Evolutionary conservation across 2,113 vertebrate genomes (phyloP).

Genomic region (Corvus cornix): DNA sequence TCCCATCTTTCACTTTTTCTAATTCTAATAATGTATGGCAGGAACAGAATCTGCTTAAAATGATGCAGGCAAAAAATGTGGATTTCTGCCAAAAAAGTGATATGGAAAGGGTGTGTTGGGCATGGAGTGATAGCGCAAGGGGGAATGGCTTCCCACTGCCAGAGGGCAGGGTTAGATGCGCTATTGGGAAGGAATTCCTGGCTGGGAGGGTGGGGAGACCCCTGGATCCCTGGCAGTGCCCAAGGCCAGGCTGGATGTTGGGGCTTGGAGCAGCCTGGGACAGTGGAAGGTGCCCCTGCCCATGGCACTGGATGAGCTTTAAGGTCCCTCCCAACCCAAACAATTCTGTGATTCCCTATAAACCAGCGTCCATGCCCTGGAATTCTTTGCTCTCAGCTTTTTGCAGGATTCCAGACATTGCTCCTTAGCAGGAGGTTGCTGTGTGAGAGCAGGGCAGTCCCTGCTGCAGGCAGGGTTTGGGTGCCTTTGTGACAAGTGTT

Average conservation of each 20-base stretch:
- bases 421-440: background rate
- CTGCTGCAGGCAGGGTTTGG: no score
- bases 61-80: rapidly evolving
- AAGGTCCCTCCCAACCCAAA: background rate
- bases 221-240: background rate
- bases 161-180: background rate
- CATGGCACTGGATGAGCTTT: background rate
- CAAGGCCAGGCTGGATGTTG: background rate
- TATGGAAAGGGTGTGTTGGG: rapidly evolving
- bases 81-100: background rate
- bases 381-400: background rate
- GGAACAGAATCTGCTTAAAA: background rate
- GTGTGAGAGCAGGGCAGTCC: background rate
- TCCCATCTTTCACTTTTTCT: background rate
- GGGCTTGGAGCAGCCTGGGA: background rate
- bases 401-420: rapidly evolving
- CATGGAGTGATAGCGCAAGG: background rate
- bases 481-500: background rate
- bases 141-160: background rate
- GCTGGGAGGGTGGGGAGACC: background rate
- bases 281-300: background rate
- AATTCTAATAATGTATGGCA: background rate
- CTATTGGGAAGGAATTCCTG: background rate
- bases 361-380: rapidly evolving
- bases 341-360: background rate